Conservation (phyloP, 2,797 vertebrate genomes). For the Lutjanus campechanus region DNA sequence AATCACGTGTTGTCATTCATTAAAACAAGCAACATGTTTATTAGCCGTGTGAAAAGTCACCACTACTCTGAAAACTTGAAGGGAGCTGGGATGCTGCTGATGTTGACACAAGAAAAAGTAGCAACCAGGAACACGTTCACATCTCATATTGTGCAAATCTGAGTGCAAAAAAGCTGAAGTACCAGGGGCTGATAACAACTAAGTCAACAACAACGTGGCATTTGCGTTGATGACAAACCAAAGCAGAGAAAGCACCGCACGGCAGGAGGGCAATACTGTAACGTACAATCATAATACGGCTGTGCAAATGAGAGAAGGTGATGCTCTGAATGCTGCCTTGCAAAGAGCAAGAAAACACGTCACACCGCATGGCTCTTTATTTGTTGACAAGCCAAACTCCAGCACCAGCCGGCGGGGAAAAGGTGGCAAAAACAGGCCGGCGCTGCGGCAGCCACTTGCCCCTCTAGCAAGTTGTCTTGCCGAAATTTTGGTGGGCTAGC, state of each 20-base stretch:
- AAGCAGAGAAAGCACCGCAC: slow-evolving; percentile 21
- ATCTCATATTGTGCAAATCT: slow-evolving; percentile 2
- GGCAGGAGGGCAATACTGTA: slow-evolving; percentile 52
- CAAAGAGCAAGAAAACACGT: slow-evolving; percentile 75
- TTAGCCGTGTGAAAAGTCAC: slow-evolving; percentile 48
- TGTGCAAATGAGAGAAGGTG: slow-evolving; percentile 66
- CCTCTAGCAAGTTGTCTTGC: slow-evolving; percentile 59
- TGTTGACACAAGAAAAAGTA: slow-evolving; percentile 64
- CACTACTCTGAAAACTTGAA: slow-evolving; percentile 66
- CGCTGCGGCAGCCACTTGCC: slow-evolving; percentile 55
- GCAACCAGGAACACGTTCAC: slow-evolving; percentile 1
- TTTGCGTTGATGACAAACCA: slow-evolving; percentile 42
- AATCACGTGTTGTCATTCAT: slow-evolving; percentile 25
- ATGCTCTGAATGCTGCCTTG: slow-evolving; percentile 68
- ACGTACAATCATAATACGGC: slow-evolving; percentile 55
- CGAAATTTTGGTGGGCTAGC: slow-evolving; percentile 68
- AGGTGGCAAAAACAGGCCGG: slow-evolving; percentile 35
- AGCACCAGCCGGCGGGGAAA: slow-evolving; percentile 29
- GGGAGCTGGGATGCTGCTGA: slow-evolving; percentile 37
- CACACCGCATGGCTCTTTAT: slow-evolving; percentile 79
- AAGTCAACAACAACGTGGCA: slow-evolving; percentile 50
- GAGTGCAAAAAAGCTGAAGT: slow-evolving; percentile 10
- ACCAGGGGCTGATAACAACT: slow-evolving; percentile 11
- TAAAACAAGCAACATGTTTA: slow-evolving; percentile 45
- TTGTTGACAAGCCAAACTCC: slow-evolving; percentile 82